These are phyloP conservation scores for Trissolcus brochymenae DNA, from an alignment of 2,888 invertebrate genomes.

Conservation along the genomic window DNA sequence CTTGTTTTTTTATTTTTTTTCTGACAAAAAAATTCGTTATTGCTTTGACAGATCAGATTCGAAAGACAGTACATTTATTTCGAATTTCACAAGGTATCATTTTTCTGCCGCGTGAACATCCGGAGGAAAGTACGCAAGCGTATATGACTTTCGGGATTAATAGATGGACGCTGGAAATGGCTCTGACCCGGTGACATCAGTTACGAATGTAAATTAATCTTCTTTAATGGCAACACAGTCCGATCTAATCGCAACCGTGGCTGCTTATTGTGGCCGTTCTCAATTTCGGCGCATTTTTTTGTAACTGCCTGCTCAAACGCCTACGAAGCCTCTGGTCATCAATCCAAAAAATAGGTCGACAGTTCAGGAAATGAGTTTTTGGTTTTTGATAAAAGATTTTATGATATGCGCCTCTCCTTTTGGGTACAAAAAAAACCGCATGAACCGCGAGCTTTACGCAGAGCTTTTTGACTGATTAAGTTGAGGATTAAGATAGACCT, in stretches of 20 bases:
- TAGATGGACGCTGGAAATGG: slow-evolving; percentile 70
- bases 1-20: too few relatives aligned
- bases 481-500: slow-evolving; percentile 17
- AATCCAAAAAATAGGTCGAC: slow-evolving; percentile 35
- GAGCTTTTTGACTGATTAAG: slow-evolving; percentile 26
- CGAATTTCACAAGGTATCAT: neutral
- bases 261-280: slow-evolving; percentile 24
- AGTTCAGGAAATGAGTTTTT: slow-evolving; percentile 28
- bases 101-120: slow-evolving; percentile 39
- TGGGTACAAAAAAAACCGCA: neutral
- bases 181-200: slow-evolving; percentile 72
- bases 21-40: too few relatives aligned
- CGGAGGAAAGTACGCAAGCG: slow-evolving; percentile 37
- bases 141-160: slow-evolving; percentile 69
- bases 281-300: slow-evolving; percentile 17
- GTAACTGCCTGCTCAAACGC: slow-evolving; percentile 4
- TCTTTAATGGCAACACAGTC: slow-evolving; percentile 26
- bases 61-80: too few relatives aligned
- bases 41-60: too few relatives aligned
- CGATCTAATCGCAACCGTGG: slow-evolving; percentile 28
- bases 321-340: slow-evolving; percentile 19
- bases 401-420: slow-evolving; percentile 20
- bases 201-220: slow-evolving; percentile 72
- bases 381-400: slow-evolving; percentile 36
- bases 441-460: neutral